phyloP scores from a whole-genome alignment of 2,888 invertebrate genomes.

The Troides aeacus region DNA sequence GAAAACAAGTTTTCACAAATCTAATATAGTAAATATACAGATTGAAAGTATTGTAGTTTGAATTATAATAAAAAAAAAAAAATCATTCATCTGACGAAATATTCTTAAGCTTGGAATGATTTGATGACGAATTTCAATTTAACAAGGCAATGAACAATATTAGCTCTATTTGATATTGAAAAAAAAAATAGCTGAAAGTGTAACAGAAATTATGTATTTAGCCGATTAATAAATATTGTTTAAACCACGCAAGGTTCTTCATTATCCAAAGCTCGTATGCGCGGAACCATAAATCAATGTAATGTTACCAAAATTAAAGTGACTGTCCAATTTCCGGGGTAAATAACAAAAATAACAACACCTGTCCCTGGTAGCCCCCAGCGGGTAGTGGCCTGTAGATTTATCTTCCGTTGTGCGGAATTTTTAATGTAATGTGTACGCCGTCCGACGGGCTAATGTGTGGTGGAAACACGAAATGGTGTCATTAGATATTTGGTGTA shows the following conservation, averaged over 20 bases:
- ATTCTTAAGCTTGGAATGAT: too few species aligned
- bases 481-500: background rate
- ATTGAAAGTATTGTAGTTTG: too few species aligned
- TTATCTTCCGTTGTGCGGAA: conserved; percentile 61
- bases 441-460: conserved; percentile 9
- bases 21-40: too few species aligned
- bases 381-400: conserved; percentile 61
- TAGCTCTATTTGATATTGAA: too few species aligned
- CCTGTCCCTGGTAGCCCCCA: conserved; percentile 48
- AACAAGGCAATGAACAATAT: too few species aligned
- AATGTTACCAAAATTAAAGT: conserved; percentile 64
- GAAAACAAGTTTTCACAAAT: too few species aligned
- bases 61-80: too few species aligned
- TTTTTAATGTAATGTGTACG: conserved; percentile 53
- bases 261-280: background rate
- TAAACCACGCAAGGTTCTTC: background rate
- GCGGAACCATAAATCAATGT: conserved; percentile 49
- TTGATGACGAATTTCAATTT: too few species aligned
- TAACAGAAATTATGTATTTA: too few species aligned
- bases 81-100: too few species aligned
- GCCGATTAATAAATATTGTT: background rate
- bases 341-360: conserved; percentile 63
- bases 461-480: conserved; percentile 15
- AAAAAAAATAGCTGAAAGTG: too few species aligned
- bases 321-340: conserved; percentile 62